These are phyloP conservation scores for Sycophila sp. DNA, from an alignment of 1,140 invertebrate species.

Conservation along the genomic window DNA sequence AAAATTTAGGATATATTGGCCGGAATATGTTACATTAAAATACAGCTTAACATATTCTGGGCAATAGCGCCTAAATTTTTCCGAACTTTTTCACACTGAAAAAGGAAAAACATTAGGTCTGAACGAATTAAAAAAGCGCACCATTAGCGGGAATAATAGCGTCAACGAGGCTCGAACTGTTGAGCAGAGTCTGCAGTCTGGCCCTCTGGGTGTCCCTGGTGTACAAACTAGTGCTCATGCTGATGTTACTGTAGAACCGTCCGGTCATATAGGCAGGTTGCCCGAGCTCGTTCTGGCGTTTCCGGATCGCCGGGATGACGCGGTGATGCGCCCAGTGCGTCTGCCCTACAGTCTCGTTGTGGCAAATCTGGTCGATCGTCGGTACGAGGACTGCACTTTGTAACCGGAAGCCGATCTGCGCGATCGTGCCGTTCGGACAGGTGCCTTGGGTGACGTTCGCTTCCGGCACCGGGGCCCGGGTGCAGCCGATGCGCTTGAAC, in stretches of 20 bases:
- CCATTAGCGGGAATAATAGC: not conserved
- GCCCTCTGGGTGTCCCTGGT: not conserved
- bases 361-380: conserved; percentile 22
- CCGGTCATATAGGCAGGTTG: not conserved
- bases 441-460: not conserved
- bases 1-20: too few species aligned
- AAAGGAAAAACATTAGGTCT: too few species aligned
- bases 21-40: too few species aligned
- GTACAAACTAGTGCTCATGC: not conserved
- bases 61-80: too few species aligned
- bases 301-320: not conserved
- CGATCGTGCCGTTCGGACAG: conserved; percentile 15
- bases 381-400: not conserved
- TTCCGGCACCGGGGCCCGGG: not conserved
- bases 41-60: too few species aligned
- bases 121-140: not conserved
- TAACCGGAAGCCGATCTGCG: not conserved
- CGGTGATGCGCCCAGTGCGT: conserved; percentile 18
- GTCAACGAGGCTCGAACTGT: not conserved
- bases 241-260: conserved; percentile 8
- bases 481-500: not conserved
- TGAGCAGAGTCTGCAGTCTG: not conserved
- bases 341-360: conserved; percentile 1
- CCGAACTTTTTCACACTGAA: too few species aligned
- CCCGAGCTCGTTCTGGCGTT: not conserved